phyloP scores from a whole-genome alignment of 2,113 vertebrate genomes.

The Vireo altiloquus region DNA sequence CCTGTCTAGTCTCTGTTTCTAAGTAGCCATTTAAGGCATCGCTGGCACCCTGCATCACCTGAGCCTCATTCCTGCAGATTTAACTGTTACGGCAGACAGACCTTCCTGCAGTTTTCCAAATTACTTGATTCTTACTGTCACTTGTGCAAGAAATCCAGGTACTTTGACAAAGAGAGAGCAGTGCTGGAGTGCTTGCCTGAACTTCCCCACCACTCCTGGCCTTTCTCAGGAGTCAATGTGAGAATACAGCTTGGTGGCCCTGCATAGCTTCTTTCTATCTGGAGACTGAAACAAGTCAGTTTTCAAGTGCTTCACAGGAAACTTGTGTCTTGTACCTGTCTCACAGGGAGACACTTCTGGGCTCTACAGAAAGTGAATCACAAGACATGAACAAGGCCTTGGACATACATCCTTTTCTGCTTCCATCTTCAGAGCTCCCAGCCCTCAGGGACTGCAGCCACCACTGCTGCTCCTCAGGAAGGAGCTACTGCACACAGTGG shows the following conservation, averaged over 20 bases:
- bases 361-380: background rate
- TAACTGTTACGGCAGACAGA: background rate
- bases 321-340: background rate
- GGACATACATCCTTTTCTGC: rapidly evolving
- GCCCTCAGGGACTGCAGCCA: background rate
- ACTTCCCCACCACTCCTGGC: background rate
- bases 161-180: background rate
- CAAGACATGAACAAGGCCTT: background rate
- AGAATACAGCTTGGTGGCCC: background rate
- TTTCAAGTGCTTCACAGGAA: background rate
- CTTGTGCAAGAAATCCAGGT: background rate
- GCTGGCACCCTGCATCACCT: background rate
- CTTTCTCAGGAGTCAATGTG: background rate
- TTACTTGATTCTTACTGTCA: background rate
- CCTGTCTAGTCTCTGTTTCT: too few relatives aligned
- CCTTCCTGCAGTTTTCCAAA: background rate
- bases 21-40: too few relatives aligned
- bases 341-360: background rate
- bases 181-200: background rate
- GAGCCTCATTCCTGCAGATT: background rate
- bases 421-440: background rate
- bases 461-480: background rate
- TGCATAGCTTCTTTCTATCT: background rate
- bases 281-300: background rate
- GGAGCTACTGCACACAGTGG: background rate